Base-by-base conservation (phyloP, 1,140 invertebrate species). In the Pantala flavescens region DNA sequence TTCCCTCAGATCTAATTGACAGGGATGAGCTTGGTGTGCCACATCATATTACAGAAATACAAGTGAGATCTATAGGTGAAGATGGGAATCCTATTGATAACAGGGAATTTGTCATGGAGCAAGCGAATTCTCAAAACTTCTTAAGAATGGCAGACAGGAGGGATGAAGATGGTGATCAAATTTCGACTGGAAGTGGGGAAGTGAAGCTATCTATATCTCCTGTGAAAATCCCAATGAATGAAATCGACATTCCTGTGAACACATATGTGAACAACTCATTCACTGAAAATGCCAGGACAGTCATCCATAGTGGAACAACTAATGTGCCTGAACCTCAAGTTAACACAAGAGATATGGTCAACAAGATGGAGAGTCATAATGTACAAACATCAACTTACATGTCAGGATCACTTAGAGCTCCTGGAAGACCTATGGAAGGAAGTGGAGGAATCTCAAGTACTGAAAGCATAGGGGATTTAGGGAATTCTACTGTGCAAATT, bases 41-140 rank as follows among this genome's bases (percentile, higher is more conserved):
- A 10, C 63, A 74, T 19, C 73, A 71, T 24, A 49, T 74, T 21
- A 86, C 84, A 0, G 84, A 86, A 75, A 85, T 86, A 23, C 84
- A 84, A 70, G 84, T 86, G 0, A 82, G 81, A 0, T 78, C 83
- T 0, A 72, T 43, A 24, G 72, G 71, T 21, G 75, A 73, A 23
- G 43, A 55, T 43, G 71, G 23, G n/a, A 72, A 63, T 19, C 14
- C 14, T 7, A 12, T 63, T 7, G 49, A 63, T 3, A 63, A 3
- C n/a, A 63, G 23, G 21, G 49, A 19, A 43, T 24, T 70, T 11
- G 70, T 43, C 23, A 14, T 24, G 36, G 23, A 10, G 14, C 42
- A 24, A 74, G 5, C 5, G 5, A 73, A 73, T 42, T 12, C 21
- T 43, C 23, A 43, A 73, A 70, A 42, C 36, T 24, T 55, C 14